Base-by-base conservation (phyloP, 2,797 vertebrate genomes). In the Periparus ater region DNA sequence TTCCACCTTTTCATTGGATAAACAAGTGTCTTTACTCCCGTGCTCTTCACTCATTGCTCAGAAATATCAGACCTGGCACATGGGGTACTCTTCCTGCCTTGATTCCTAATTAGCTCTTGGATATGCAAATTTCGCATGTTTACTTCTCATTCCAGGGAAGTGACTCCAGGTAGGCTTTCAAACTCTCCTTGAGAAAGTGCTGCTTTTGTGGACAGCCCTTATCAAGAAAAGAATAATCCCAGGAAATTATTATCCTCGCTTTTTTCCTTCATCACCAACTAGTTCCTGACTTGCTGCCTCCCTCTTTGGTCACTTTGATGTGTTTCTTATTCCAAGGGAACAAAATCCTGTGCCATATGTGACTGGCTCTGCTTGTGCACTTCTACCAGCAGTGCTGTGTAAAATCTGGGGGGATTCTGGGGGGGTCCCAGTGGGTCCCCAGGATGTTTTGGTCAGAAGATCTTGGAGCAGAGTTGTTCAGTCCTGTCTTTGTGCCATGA, bases 11-110 rank as follows among this genome's bases (percentile, higher is more conserved):
- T 72, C 1, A 0, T 50, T 83, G 55, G 68, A 75, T 51, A 89
- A 91, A 62, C 58, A 93, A 72, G 27, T 13, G 45, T 83, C 80
- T 93, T 63, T 88, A 30, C 44, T 79, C 50, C 65, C 79, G 34
- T 53, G 60, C 38, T 81, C 60, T 78, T 93, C 73, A 58, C 30
- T 90, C 66, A 45, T 44, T 58, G 70, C 55, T 89, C 54, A 68
- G 75, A 83, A 83, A 40, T n/a, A 76, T 45, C 4, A 95, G n/a
- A 34, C 32, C 13, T 18, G 50, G 55, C 38, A 83, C 63, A 12
- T 10, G 2, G 17, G 50, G 44, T 75, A 21, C 26, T 22, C 11
- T 72, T 32, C 20, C 7, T 85, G 53, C 60, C 57, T 55, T 47
- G 14, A 65, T 40, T 89, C 65, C 40, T 88, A 65, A 77, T 89